A percentile compares a stretch with the other conserved stretches of the same genome.
phyloP scores from a whole-genome alignment of 2,113 vertebrate genomes.

The Haemorhous mexicanus region DNA sequence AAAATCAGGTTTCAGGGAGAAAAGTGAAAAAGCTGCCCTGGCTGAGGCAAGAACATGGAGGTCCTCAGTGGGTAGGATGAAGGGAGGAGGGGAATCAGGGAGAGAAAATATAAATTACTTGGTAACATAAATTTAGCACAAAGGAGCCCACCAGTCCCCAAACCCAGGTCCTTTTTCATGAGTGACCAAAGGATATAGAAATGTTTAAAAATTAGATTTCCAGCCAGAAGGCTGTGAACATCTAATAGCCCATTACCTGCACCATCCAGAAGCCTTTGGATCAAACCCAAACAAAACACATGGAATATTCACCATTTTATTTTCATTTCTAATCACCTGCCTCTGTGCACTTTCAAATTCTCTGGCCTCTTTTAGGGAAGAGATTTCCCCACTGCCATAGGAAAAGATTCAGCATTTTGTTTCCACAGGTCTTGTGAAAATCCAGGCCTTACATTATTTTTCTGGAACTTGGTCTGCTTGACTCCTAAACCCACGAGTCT shows the following conservation, averaged over 20 bases:
- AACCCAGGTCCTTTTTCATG: background rate
- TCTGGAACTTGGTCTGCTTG: background rate
- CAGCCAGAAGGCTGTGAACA: background rate
- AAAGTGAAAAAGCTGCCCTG: background rate
- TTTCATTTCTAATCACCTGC: background rate
- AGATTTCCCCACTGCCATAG: background rate
- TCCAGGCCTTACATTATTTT: background rate
- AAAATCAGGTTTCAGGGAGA: background rate
- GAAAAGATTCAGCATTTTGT: background rate
- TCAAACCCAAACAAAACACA: background rate
- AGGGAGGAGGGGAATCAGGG: background rate
- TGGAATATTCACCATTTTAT: background rate
- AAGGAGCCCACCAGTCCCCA: background rate
- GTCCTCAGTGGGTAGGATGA: background rate
- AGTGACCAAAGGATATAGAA: background rate
- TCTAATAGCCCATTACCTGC: background rate
- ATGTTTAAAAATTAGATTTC: background rate
- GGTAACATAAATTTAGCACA: background rate
- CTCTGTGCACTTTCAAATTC: background rate
- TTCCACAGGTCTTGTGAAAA: background rate
- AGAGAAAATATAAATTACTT: background rate
- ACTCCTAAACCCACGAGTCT: background rate
- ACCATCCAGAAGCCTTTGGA: background rate
- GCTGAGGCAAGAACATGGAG: background rate
- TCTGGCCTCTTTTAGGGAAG: background rate